Conservation (phyloP, 1,140 invertebrate genomes). For the Temnothorax nylanderi region DNA sequence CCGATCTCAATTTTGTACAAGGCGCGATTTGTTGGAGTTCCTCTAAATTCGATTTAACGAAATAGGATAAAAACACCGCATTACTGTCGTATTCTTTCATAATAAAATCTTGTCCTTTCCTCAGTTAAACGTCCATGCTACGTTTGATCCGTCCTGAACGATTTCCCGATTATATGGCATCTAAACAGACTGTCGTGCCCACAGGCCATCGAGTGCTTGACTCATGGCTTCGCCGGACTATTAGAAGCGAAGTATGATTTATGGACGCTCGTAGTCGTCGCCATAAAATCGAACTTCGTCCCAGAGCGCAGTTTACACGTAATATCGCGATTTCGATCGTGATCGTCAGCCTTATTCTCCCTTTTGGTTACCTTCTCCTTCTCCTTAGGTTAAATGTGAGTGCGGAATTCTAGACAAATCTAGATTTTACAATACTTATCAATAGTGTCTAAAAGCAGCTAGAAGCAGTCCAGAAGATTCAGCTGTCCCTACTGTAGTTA, state of each 20-base stretch:
- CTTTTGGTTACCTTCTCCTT: neutral
- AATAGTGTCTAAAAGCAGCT: neutral
- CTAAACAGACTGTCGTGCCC: conserved; percentile 55
- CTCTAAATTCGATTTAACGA: neutral
- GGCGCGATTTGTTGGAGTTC: neutral
- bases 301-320: conserved; percentile 32
- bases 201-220: conserved; percentile 33
- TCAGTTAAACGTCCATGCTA: conserved; percentile 33
- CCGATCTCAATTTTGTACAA: neutral
- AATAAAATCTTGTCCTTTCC: conserved; percentile 21
- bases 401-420: neutral
- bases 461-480: neutral
- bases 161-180: conserved; percentile 44
- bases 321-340: conserved; percentile 36
- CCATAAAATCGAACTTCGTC: conserved; percentile 52
- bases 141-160: conserved; percentile 5
- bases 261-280: conserved; percentile 45
- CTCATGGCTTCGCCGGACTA: conserved; percentile 41
- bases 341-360: neutral
- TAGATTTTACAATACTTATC: neutral
- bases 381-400: neutral
- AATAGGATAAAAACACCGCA: neutral
- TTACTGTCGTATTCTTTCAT: conserved; percentile 9
- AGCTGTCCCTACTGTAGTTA: neutral
- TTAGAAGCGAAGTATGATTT: conserved; percentile 56